Evolutionary conservation across 2,797 vertebrate species (phyloP).

Genomic region (Sebastiscus tertius): DNA sequence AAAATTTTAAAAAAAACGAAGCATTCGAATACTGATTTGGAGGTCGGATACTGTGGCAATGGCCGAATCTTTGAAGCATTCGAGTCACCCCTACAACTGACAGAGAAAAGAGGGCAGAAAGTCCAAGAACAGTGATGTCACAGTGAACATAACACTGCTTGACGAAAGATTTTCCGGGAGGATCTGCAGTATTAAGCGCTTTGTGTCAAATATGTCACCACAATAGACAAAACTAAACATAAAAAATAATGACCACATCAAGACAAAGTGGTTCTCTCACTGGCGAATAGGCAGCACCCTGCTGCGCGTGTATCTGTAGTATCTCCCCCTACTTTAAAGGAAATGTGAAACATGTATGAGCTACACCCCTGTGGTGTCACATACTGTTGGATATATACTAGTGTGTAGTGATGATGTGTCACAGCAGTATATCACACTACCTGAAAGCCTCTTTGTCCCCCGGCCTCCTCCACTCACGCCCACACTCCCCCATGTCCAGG

Average conservation of each 20-base stretch:
- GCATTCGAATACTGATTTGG: too few relatives aligned
- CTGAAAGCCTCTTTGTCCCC: slow-evolving; percentile 62
- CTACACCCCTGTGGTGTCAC: neutral
- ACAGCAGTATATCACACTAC: slow-evolving; percentile 51
- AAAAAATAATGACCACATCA: slow-evolving; percentile 19
- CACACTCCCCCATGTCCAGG: slow-evolving; percentile 54
- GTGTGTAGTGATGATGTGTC: slow-evolving; percentile 23
- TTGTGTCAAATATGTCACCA: slow-evolving; percentile 8
- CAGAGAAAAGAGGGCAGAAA: neutral
- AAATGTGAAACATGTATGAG: slow-evolving; percentile 13
- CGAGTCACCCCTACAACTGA: neutral
- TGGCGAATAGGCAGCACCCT: neutral
- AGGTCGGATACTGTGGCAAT: too few relatives aligned
- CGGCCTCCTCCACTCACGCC: slow-evolving; percentile 24
- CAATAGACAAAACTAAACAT: neutral
- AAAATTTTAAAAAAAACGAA: too few relatives aligned
- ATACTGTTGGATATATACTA: neutral
- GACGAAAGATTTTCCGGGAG: slow-evolving; percentile 5
- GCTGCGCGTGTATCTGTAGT: neutral
- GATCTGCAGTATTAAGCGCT: slow-evolving; percentile 16
- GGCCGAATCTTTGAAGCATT: too few relatives aligned
- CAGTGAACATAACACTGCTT: neutral
- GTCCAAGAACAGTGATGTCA: neutral
- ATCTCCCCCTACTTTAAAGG: neutral
- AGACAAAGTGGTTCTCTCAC: neutral